Conservation (phyloP, 2,888 invertebrate genomes). For the Imbricaverruca yamaguchii region DNA sequence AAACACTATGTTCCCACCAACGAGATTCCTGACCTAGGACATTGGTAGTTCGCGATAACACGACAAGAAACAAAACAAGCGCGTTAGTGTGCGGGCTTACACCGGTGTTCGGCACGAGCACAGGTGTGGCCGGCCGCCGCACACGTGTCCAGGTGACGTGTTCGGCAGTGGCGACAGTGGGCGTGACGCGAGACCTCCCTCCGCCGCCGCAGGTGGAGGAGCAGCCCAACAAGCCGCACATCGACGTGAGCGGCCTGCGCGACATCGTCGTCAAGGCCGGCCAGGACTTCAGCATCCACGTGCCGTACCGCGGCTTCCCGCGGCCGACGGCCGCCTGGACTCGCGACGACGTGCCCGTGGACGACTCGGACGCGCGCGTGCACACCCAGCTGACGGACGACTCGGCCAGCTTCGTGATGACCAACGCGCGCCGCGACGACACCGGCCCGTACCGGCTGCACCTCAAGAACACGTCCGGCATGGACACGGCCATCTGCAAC, state of each 20-base stretch:
- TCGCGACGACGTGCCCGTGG: constrained; percentile 72
- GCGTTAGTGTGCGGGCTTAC: no score
- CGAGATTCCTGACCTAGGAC: no score
- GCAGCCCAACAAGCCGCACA: constrained; percentile 90
- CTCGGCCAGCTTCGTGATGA: constrained; percentile 84
- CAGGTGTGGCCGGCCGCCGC: no score
- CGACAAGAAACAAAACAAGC: no score
- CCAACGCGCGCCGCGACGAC: constrained; percentile 81
- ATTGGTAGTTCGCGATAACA: no score
- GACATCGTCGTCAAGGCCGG: constrained; percentile 96
- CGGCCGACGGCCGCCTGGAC: constrained; percentile 92
- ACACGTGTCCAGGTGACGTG: no score
- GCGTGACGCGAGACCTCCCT: no score
- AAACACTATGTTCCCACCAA: no score
- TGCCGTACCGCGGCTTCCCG: constrained; percentile 93
- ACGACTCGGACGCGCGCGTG: constrained; percentile 53
- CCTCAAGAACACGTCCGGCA: constrained; percentile 88
- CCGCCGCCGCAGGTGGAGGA: constrained; percentile 69
- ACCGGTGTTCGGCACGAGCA: no score
- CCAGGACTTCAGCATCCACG: constrained; percentile 93
- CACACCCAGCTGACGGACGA: constrained; percentile 64
- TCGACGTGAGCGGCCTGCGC: constrained; percentile 86
- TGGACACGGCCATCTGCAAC: constrained; percentile 88
- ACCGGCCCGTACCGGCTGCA: constrained; percentile 86
- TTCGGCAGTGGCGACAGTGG: no score